Conservation (phyloP, 92 coral and sea anemone species). For the Parazoanthus swiftii region DNA sequence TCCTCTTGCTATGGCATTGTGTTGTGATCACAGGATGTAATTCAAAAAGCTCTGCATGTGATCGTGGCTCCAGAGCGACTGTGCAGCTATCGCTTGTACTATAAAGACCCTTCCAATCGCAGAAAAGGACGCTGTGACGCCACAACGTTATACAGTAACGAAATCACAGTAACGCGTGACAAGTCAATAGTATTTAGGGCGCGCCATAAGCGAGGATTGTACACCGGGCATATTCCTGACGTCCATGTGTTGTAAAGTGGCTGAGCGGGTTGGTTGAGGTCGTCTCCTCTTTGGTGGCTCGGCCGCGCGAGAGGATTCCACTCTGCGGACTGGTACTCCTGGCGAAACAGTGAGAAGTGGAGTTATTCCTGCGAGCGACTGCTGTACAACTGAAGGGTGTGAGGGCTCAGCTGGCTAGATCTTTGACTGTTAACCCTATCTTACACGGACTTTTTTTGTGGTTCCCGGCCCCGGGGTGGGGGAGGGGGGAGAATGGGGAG, state of each 20-base stretch:
- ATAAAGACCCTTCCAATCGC: neutral
- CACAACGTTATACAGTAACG: neutral
- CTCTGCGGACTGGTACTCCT: conserved; percentile 10
- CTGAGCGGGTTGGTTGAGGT: neutral
- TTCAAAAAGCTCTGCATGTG: neutral
- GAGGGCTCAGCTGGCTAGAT: too few relatives aligned
- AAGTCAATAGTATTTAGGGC: conserved; percentile 11
- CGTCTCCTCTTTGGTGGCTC: neutral
- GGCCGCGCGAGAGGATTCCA: neutral
- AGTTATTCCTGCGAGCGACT: neutral
- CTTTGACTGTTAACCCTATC: too few relatives aligned
- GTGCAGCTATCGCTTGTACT: neutral
- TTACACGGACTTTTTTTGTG: too few relatives aligned
- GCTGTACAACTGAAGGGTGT: too few relatives aligned
- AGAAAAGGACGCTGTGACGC: neutral
- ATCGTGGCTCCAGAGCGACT: neutral
- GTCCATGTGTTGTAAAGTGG: conserved; percentile 22
- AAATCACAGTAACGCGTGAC: neutral
- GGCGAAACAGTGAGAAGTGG: neutral
- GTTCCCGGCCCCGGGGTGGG: too few relatives aligned
- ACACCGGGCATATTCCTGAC: neutral
- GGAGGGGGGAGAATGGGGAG: too few relatives aligned
- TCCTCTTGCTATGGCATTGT: neutral
- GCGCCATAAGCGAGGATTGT: neutral
- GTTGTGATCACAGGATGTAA: neutral